Percentiles rank a stretch among this genome's conserved stretches.
phyloP scores from a whole-genome alignment of 2,113 vertebrate species.

The Dascyllus trimaculatus region DNA sequence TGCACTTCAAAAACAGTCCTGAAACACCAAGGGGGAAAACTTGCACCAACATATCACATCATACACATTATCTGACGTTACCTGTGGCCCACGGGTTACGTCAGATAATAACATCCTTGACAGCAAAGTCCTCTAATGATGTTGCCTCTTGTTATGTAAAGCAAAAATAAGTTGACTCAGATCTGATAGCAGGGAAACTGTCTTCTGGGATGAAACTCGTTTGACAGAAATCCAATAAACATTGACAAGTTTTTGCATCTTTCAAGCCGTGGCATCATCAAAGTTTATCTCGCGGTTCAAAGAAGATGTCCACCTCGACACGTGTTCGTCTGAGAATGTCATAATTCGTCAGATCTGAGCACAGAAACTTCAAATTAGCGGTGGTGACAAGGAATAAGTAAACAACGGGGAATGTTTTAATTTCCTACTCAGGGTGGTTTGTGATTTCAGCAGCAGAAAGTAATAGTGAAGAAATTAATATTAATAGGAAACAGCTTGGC shows the following conservation, averaged over 20 bases:
- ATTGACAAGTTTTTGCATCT: slow-evolving; percentile 4
- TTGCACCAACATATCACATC: not conserved
- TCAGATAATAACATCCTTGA: slow-evolving; percentile 21
- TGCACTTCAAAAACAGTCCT: not conserved
- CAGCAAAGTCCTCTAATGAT: slow-evolving; percentile 16
- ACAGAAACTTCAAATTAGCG: slow-evolving; percentile 58
- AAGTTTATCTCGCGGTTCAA: slow-evolving; percentile 20
- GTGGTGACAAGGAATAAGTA: slow-evolving; percentile 50
- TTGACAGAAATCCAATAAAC: slow-evolving; percentile 42
- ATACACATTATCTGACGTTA: not conserved
- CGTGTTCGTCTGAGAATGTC: not conserved
- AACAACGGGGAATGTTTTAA: slow-evolving; percentile 43
- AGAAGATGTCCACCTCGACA: not conserved
- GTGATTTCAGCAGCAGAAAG: slow-evolving; percentile 49
- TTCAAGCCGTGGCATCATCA: slow-evolving; percentile 20
- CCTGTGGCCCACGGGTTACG: slow-evolving; percentile 29
- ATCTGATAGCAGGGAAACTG: slow-evolving; percentile 1
- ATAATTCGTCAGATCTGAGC: slow-evolving; percentile 25
- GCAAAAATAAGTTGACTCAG: slow-evolving; percentile 17
- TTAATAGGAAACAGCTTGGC: slow-evolving; percentile 75
- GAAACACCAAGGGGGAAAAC: slow-evolving; percentile 6
- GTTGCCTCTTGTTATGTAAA: slow-evolving; percentile 14
- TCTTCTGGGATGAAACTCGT: slow-evolving; percentile 5
- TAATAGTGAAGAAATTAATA: slow-evolving; percentile 67
- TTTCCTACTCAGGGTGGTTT: slow-evolving; percentile 16